Percentiles rank a stretch among this genome's conserved stretches.
Evolutionary conservation across 2,113 vertebrate genomes (phyloP).

Genomic region (Eclectus roratus): DNA sequence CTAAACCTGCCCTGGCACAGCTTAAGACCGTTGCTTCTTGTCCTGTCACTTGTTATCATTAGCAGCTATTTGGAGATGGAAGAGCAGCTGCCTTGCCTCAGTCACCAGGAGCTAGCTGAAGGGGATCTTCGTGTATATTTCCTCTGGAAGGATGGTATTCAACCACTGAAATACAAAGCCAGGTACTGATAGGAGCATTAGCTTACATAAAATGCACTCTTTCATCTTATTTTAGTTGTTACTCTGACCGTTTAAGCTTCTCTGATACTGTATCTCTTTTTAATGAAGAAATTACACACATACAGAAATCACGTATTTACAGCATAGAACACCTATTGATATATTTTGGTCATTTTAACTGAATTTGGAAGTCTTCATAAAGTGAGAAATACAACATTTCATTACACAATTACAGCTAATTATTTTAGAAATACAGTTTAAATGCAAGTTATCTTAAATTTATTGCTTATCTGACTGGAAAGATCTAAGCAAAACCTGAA

Average conservation of each 20-base stretch:
- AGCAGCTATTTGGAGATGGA: background rate
- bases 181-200: background rate
- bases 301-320: background rate
- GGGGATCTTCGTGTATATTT: background rate
- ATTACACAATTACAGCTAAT: slow-evolving; percentile 68
- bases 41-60: background rate
- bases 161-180: slow-evolving; percentile 28
- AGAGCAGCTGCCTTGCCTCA: background rate
- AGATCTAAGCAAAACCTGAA: slow-evolving; percentile 79
- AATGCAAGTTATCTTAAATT: slow-evolving; percentile 75
- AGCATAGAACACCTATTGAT: slow-evolving; percentile 11
- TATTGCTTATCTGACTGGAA: slow-evolving; percentile 69
- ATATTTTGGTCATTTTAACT: background rate
- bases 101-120: background rate
- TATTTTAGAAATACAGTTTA: slow-evolving; percentile 75
- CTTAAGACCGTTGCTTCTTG: background rate
- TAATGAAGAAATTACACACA: background rate
- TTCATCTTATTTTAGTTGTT: background rate
- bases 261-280: slow-evolving; percentile 14
- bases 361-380: slow-evolving; percentile 22
- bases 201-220: background rate
- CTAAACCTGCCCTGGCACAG: background rate
- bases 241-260: slow-evolving; percentile 30
- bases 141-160: slow-evolving; percentile 42
- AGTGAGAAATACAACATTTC: slow-evolving; percentile 50